Percentiles rank a stretch among this genome's conserved stretches.
These are phyloP conservation scores for Rhagologus leucostigma DNA, from an alignment of 2,113 vertebrate species.

Conservation along the genomic window DNA sequence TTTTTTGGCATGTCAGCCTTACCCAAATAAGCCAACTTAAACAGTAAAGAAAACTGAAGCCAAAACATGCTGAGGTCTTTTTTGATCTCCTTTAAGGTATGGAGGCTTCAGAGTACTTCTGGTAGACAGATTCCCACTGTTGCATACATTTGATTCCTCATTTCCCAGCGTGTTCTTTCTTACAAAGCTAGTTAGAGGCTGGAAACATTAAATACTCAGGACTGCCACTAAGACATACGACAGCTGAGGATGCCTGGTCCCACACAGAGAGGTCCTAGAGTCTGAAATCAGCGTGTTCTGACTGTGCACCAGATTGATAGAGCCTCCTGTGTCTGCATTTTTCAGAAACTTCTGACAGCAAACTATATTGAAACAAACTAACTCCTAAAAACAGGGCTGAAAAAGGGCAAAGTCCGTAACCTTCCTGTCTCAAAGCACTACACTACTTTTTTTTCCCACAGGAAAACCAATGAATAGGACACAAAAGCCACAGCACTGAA, in stretches of 20 bases:
- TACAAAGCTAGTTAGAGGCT: neutral
- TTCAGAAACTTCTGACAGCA: constrained; percentile 1
- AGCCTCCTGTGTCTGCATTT: neutral
- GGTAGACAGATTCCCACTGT: neutral
- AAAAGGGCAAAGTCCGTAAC: neutral
- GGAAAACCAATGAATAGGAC: neutral
- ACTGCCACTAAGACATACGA: neutral
- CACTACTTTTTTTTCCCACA: neutral
- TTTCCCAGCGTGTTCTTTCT: neutral
- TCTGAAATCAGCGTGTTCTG: neutral
- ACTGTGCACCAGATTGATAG: neutral
- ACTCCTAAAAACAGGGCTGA: neutral
- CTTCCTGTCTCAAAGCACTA: neutral
- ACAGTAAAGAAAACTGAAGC: neutral
- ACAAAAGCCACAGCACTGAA: neutral
- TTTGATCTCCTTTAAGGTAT: constrained; percentile 20
- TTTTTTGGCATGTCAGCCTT: constrained; percentile 9
- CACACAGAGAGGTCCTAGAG: neutral
- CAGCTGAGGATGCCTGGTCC: neutral
- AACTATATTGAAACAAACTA: neutral
- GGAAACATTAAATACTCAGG: neutral
- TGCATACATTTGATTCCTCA: neutral
- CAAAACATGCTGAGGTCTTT: constrained; percentile 1
- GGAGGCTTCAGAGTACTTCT: neutral
- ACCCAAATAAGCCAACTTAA: constrained; percentile 15